Percentiles rank a stretch among this genome's conserved stretches.
These are phyloP conservation scores for Corythornis vintsioides DNA, from an alignment of 2,113 vertebrate species.

Conservation along the genomic window DNA sequence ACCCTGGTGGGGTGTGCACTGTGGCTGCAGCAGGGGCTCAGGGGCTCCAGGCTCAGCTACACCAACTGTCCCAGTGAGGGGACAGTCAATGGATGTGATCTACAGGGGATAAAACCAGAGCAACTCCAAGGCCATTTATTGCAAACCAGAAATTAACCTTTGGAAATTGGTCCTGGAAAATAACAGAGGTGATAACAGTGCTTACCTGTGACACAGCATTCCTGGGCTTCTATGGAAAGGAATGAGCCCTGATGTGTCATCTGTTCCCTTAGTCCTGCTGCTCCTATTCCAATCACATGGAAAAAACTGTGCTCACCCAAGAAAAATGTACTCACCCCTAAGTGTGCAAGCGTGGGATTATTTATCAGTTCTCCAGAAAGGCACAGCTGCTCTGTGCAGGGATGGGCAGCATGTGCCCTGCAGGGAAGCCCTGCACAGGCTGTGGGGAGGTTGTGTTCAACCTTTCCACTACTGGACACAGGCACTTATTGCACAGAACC, in stretches of 20 bases:
- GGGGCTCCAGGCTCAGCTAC: background rate
- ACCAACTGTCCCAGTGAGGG: rapidly evolving
- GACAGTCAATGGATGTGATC: background rate
- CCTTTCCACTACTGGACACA: background rate
- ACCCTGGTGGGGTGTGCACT: background rate
- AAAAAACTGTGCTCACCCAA: slow-evolving; percentile 30
- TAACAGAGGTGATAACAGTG: background rate
- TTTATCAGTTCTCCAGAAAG: background rate
- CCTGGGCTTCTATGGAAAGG: background rate
- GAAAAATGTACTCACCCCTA: background rate
- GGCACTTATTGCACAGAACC: background rate
- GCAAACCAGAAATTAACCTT: background rate
- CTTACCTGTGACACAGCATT: background rate
- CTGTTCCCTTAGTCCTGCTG: background rate
- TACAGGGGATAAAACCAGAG: background rate
- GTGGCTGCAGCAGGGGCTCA: background rate
- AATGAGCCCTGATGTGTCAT: background rate
- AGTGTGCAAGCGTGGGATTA: background rate
- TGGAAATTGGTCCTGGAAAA: background rate
- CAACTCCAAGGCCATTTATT: background rate
- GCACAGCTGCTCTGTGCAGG: background rate
- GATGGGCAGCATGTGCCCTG: background rate
- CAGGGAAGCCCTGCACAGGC: background rate
- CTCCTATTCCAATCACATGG: background rate
- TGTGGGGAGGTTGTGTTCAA: background rate